Evolutionary conservation across 2,888 invertebrate genomes (phyloP), one percentile per base, ranked within the genome.

Genomic region (Cenopis cana): DNA sequence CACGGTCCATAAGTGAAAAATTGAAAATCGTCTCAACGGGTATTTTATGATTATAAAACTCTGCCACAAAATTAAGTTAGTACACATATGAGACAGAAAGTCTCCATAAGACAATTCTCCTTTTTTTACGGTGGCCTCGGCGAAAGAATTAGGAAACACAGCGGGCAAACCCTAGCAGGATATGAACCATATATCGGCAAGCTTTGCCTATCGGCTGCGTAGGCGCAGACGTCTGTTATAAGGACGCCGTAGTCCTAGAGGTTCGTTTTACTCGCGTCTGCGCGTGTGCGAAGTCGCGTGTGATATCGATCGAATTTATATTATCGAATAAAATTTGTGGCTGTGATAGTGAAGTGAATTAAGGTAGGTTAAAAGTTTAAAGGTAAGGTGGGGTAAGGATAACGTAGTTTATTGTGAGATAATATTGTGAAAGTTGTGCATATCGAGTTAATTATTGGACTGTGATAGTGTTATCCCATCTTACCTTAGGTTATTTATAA

Each of bases 211-310:
- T 41, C 24, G 33, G 57, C 29, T 57, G 89, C 90, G 93, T 92
- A 88, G 92, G 93, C 86, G 91, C 81, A 61, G 67, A 74, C 74
- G 72, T 81, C 83, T 60, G 60, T 70, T 92, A 92, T 91, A 92
- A 92, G 91, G 90, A 83, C 79, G 74, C 76, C 72, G 78, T 76
- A 73, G 78, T 75, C 74, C 73, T 77, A 67, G 76, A 77, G 79
- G 78, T 80, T 85, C 86, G 91, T 85, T 88, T 88, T 89, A 85
- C 85, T 86, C 88, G 86, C 84, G 85, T 85, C 85, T 84, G 86
- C 84, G 88, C 89, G 89, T 41, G 52, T 33, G 70, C 29, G 89
- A 90, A 88, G 85, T 81, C 69, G 71, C 73, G 79, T 79, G 80
- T 74, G 76, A 68, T 68, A 41, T 49, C 57, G 52, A 66, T 70